Percentiles rank a stretch among this genome's conserved stretches.
phyloP scores from a whole-genome alignment of 2,797 vertebrate genomes.

The Propithecus perrieri region DNA sequence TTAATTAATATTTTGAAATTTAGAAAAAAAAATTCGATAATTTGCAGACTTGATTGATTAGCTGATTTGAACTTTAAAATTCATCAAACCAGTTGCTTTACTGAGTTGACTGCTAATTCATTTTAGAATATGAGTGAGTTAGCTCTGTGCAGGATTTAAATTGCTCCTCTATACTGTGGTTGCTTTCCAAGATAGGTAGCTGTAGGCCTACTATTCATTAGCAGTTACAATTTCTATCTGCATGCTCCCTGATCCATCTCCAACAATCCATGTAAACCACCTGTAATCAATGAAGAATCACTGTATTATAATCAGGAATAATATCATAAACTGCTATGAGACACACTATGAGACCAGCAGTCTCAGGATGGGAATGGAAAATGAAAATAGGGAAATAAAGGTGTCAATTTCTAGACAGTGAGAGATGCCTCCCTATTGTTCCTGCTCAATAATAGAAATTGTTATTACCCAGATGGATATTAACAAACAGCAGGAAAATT shows the following conservation, averaged over 20 bases:
- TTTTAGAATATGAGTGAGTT: neutral
- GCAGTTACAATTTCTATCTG: neutral
- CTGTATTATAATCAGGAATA: neutral
- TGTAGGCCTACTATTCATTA: neutral
- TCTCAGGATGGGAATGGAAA: neutral
- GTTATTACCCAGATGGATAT: constrained; percentile 33
- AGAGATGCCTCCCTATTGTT: neutral
- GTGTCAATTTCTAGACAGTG: constrained; percentile 19
- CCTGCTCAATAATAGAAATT: constrained; percentile 35
- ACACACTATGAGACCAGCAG: neutral
- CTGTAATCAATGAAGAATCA: neutral
- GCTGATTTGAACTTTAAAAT: neutral
- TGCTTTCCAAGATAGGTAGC: neutral
- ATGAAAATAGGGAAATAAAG: constrained; percentile 53
- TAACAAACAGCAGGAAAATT: neutral
- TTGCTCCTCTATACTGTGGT: neutral
- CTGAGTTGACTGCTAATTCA: neutral
- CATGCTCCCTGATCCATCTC: neutral
- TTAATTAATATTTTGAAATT: neutral
- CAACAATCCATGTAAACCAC: neutral
- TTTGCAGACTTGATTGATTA: neutral
- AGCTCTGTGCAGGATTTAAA: neutral
- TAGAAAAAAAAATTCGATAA: neutral
- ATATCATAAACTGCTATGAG: neutral
- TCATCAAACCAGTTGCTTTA: constrained; percentile 12